Evolutionary conservation across 53 echinoderm and acorn worm genomes (phyloP), one percentile per base, ranked within the genome.

Genomic region (Holothuria scabra): DNA sequence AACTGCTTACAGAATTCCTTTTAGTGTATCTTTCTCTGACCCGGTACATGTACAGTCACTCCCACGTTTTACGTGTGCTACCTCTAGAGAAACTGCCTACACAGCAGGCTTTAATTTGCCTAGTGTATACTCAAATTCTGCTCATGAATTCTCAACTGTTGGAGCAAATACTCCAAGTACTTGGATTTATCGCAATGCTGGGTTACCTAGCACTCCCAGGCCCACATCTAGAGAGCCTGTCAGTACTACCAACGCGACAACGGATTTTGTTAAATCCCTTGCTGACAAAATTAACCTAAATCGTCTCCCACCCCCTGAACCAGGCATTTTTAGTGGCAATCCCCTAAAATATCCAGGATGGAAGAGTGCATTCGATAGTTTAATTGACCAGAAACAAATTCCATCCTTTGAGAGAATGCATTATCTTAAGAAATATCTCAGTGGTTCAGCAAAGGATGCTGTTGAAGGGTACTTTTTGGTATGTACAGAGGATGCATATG

Each of bases 381-480:
- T 75, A 26, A 75, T 75, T 52, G 75, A 75, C 28, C 2, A 41
- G 13, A 75, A 38, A 55, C n/a, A n/a, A n/a, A n/a, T n/a, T n/a
- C n/a, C n/a, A n/a, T n/a, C n/a, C n/a, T n/a, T n/a, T n/a, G n/a
- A 49, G 28, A 48, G 52, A 52, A 75, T 75, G 75, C 55, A 75
- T 26, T 75, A 75, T 26, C 75, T 75, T 13, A 75, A 75, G 22
- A 75, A 8, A n/a, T 75, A 55, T n/a, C 23, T 75, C 2, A 55
- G 75, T 22, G 75, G 75, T 12, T 8, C 25, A 2, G 75, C 75
- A 21, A 75, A 22, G 52, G 75, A 75, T 5, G 75, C 75, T 0
- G 16, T 75, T 14, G 75, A 75, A 56, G 75, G 55, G 20, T 75
- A 75, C 23, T 75, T 75, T 29, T 28, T 75, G 6, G 8, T 75